Base-by-base conservation (phyloP, 2,888 invertebrate genomes). In the Acrobasis repandana region DNA sequence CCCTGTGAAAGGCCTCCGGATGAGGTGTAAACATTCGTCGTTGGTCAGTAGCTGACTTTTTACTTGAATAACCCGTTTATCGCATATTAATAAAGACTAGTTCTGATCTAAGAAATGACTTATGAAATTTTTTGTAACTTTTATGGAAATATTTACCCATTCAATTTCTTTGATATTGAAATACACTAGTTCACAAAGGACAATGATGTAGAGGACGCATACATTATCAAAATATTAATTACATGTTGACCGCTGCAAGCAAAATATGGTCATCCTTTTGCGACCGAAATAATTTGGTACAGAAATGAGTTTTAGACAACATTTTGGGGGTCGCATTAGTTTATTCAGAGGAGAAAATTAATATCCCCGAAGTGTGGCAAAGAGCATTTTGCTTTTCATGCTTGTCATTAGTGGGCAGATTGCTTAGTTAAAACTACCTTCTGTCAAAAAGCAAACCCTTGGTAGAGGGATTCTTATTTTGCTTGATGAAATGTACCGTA, bases 361-460 rank as follows among this genome's bases (percentile, higher is more conserved):
- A 83, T 80, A 77, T 74, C 79, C 73, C 79, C 80, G 86, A 85
- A 84, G 82, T 77, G 77, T 70, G 67, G 72, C 73, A 70, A 73
- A 70, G 74, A 74, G 75, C 73, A 72, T 86, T 85, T 85, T 79
- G 82, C 82, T 83, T 88, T 86, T 83, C 84, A 83, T 79, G 66
- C 67, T 70, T 64, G 70, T 74, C 76, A 83, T 86, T 85, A 81
- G 75, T 69, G 68, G 66, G 61, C 60, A 69, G 65, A 67, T 65
- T 69, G 64, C 73, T 72, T 66, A 61, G 68, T 71, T 68, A 59
- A 62, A 63, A 69, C 62, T 63, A 65, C 57, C 61, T 61, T 61
- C 66, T 69, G 67, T 65, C 63, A 67, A 69, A 73, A 69, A 71
- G 67, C 70, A 70, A 47, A 49, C n/a, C 16, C 9, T 43, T 56